Percentiles rank a stretch among this genome's conserved stretches.
Evolutionary conservation across 1,140 invertebrate species (phyloP).

Genomic region (Drosophila persimilis): DNA sequence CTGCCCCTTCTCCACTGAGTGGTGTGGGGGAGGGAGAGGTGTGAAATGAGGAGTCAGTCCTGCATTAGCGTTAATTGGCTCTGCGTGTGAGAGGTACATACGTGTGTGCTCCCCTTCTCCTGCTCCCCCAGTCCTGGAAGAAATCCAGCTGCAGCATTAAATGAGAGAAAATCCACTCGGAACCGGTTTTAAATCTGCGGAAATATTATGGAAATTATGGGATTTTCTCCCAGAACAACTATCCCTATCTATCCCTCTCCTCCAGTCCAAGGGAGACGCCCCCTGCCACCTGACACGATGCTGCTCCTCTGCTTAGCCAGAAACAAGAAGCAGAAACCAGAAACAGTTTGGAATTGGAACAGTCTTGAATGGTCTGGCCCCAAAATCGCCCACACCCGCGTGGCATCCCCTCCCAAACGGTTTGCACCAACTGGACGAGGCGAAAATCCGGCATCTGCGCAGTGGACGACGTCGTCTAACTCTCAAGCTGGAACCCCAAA

Average conservation of each 20-base stretch:
- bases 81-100: conserved; percentile 34
- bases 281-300: neutral
- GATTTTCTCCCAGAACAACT: conserved; percentile 8
- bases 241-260: neutral
- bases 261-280: conserved; percentile 27
- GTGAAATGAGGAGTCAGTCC: conserved; percentile 61
- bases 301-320: neutral
- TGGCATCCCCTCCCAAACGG: conserved; percentile 22
- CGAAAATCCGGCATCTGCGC: conserved; percentile 69
- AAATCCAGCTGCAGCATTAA: neutral
- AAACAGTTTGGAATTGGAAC: conserved; percentile 71
- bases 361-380: conserved; percentile 38
- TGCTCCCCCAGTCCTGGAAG: too few species aligned
- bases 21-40: conserved; percentile 26
- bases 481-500: conserved; percentile 65
- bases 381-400: neutral
- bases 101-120: neutral
- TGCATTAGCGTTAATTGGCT: conserved; percentile 72
- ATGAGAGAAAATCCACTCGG: conserved; percentile 5
- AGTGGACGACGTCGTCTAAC: conserved; percentile 59
- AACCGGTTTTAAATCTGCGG: conserved; percentile 23
- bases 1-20: neutral
- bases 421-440: conserved; percentile 70
- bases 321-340: conserved; percentile 2
- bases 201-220: conserved; percentile 17